Conservation (phyloP, 2,113 vertebrate genomes). For the Notiomystis cincta region DNA sequence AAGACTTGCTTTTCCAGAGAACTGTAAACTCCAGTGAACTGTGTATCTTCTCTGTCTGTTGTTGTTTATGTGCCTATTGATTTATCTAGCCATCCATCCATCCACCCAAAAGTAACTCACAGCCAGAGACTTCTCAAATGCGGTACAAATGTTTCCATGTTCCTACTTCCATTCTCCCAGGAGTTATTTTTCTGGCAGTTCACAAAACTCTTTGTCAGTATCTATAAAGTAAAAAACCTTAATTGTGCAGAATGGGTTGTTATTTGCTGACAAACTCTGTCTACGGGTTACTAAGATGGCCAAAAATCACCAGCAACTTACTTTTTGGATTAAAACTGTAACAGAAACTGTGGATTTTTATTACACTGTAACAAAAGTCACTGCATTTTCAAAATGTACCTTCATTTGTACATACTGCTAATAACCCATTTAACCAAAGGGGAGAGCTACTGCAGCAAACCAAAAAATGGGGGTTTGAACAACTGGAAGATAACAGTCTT, state of each 20-base stretch:
- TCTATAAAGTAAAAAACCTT: conserved; percentile 22
- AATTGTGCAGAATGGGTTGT: not conserved
- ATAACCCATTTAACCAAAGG: not conserved
- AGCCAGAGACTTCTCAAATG: conserved; percentile 2
- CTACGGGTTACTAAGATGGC: not conserved
- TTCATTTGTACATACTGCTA: not conserved
- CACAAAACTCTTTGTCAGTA: not conserved
- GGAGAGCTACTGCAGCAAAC: not conserved
- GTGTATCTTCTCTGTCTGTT: not conserved
- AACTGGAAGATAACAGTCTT: not conserved
- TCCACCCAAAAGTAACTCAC: not conserved
- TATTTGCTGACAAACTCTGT: not conserved
- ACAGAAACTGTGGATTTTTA: not conserved
- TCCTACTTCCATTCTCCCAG: not conserved
- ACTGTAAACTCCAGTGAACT: conserved; percentile 23
- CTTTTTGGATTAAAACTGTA: not conserved
- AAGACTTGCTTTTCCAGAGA: conserved; percentile 11
- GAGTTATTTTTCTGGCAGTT: not conserved
- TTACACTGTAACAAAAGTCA: not conserved
- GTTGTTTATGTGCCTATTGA: conserved; percentile 16
- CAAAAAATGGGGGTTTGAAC: not conserved
- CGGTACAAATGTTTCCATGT: not conserved
- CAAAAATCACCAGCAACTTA: not conserved
- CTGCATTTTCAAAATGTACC: not conserved
- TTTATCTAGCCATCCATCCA: not conserved